Evolutionary conservation across 2,113 vertebrate genomes (phyloP).

Genomic region (Rhea pennata): DNA sequence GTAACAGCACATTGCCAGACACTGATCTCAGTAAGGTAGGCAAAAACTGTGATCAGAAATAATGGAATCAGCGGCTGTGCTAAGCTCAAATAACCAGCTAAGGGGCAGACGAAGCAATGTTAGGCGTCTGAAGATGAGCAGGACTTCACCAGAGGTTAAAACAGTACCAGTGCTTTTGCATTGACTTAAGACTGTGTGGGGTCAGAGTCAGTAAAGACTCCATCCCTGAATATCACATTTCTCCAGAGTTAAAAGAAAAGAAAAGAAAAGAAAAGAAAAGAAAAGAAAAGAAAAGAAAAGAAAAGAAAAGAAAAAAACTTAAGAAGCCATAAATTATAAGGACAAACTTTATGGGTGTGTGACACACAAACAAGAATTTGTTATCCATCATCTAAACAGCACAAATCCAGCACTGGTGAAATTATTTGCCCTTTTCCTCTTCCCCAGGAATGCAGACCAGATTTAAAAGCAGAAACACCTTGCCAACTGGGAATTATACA

Average conservation of each 20-base stretch:
- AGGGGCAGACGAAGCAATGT: not conserved
- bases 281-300: too few relatives aligned
- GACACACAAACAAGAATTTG: not conserved
- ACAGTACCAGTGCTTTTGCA: not conserved
- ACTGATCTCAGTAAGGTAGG: not conserved
- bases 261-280: too few relatives aligned
- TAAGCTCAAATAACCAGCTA: not conserved
- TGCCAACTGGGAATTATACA: conserved; percentile 42
- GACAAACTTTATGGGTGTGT: not conserved
- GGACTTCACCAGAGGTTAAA: not conserved
- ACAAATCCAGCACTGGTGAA: not conserved
- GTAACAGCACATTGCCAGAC: not conserved
- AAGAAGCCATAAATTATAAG: not conserved
- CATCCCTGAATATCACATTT: not conserved
- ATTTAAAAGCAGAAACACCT: not conserved
- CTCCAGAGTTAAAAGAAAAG: not conserved
- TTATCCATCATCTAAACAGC: not conserved
- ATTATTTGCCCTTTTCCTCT: not conserved
- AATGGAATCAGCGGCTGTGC: not conserved
- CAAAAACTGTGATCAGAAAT: not conserved
- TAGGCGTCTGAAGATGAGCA: not conserved
- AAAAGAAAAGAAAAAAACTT: not conserved
- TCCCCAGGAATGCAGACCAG: conserved; percentile 27
- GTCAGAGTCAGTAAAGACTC: not conserved
- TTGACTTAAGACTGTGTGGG: not conserved